Conservation (phyloP, 2,113 vertebrate species). For the Mellivora capensis region DNA sequence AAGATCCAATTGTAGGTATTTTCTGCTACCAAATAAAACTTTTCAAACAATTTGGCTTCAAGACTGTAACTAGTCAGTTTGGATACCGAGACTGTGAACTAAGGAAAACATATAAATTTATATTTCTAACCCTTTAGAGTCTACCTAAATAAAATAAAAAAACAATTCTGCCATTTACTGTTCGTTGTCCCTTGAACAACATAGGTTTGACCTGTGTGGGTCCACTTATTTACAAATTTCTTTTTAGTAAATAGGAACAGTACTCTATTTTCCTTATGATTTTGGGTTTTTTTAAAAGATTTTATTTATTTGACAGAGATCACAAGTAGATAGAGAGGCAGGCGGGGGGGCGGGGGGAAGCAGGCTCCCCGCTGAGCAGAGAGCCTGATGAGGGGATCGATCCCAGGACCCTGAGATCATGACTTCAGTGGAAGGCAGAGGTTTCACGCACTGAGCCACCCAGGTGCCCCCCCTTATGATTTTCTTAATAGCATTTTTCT, state of each 20-base stretch:
- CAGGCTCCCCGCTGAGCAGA: no score
- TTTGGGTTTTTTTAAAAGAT: background rate
- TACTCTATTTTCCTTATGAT: background rate
- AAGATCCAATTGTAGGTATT: conserved; percentile 41
- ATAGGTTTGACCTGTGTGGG: background rate
- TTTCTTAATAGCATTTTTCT: background rate
- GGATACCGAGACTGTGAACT: background rate
- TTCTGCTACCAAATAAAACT: conserved; percentile 62
- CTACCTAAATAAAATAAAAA: background rate
- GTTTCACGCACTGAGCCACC: no score
- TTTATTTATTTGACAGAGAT: no score
- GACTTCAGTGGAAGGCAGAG: no score
- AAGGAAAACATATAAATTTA: background rate
- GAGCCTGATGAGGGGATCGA: no score
- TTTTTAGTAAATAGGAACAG: background rate
- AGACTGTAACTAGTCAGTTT: conserved; percentile 3
- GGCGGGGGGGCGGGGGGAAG: no score
- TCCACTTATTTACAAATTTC: background rate
- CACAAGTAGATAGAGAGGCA: no score
- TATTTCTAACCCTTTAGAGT: background rate
- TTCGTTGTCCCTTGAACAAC: background rate
- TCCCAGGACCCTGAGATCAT: no score
- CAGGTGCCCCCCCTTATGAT: background rate
- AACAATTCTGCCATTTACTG: background rate
- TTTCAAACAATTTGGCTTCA: conserved; percentile 54